Conservation (phyloP, 1,140 invertebrate genomes). For the Macrocentrus cingulum region DNA sequence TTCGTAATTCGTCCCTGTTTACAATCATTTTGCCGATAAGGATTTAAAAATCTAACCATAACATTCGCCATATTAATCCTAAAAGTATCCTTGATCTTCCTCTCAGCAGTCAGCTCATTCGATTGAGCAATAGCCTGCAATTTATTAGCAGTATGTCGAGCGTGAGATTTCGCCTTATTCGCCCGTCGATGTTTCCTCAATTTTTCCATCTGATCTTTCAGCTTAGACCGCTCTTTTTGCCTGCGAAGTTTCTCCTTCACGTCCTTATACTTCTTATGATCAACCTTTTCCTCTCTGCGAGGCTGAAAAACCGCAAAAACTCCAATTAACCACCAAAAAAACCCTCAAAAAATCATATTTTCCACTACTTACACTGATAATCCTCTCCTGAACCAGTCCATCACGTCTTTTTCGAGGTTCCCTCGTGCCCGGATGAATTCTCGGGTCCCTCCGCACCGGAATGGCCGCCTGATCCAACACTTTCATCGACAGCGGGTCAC, state of each 20-base stretch:
- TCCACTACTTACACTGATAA: slow-evolving; percentile 68
- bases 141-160: slow-evolving; percentile 45
- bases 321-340: slow-evolving; percentile 30
- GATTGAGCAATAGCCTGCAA: slow-evolving; percentile 41
- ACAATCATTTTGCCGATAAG: slow-evolving; percentile 83
- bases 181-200: slow-evolving; percentile 52
- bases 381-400: slow-evolving; percentile 67
- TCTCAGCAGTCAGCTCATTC: slow-evolving; percentile 51
- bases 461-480: slow-evolving; percentile 1
- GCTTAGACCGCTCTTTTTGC: slow-evolving; percentile 65
- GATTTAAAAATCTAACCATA: slow-evolving; percentile 88
- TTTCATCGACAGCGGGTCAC: not conserved
- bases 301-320: slow-evolving; percentile 60
- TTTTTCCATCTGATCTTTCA: slow-evolving; percentile 54
- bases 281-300: slow-evolving; percentile 71
- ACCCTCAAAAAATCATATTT: not conserved
- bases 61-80: slow-evolving; percentile 84
- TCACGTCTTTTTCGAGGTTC: slow-evolving; percentile 54
- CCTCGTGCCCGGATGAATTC: slow-evolving; percentile 3
- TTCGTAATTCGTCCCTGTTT: slow-evolving; percentile 81
- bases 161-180: slow-evolving; percentile 48
- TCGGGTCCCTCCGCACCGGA: not conserved
- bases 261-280: slow-evolving; percentile 72
- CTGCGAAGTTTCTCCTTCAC: slow-evolving; percentile 76
- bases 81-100: slow-evolving; percentile 85